Evolutionary conservation across 1,140 invertebrate species (phyloP).

Genomic region (Sitophilus oryzae): DNA sequence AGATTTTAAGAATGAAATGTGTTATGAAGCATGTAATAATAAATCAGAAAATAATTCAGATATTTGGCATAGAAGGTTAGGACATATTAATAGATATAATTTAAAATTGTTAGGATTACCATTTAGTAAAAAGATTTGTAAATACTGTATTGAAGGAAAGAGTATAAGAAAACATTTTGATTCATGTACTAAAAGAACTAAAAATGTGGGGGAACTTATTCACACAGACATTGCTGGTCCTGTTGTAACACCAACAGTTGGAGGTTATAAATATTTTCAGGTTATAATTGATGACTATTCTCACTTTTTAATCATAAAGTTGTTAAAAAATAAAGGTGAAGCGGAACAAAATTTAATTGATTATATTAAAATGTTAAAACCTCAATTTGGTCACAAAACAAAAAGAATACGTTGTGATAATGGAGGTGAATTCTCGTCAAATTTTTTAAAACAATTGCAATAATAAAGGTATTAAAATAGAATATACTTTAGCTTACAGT

Average conservation of each 20-base stretch:
- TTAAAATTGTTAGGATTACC: slow-evolving; percentile 16
- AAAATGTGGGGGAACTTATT: slow-evolving; percentile 33
- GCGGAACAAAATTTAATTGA: slow-evolving; percentile 8
- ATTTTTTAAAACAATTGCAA: slow-evolving; percentile 29
- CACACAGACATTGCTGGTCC: slow-evolving; percentile 40
- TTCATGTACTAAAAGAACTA: slow-evolving; percentile 25
- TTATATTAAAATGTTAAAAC: slow-evolving; percentile 13
- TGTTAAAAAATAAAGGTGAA: slow-evolving; percentile 36
- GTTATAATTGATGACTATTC: slow-evolving; percentile 43
- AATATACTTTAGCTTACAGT: slow-evolving; percentile 35
- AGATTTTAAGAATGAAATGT: neutral
- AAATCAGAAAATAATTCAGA: neutral
- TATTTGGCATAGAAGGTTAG: slow-evolving; percentile 26
- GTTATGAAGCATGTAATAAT: neutral
- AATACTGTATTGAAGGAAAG: slow-evolving; percentile 31
- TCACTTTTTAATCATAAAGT: slow-evolving; percentile 36
- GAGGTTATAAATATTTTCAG: slow-evolving; percentile 40
- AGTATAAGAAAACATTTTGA: slow-evolving; percentile 31
- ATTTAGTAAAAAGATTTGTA: slow-evolving; percentile 22
- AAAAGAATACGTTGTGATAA: slow-evolving; percentile 34
- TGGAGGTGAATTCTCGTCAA: slow-evolving; percentile 31
- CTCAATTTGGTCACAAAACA: slow-evolving; percentile 25
- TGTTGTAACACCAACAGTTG: slow-evolving; percentile 32
- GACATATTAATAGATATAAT: slow-evolving; percentile 15
- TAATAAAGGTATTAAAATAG: slow-evolving; percentile 28